phyloP scores from a whole-genome alignment of 2,888 invertebrate species.

The Lissonota sp. region DNA sequence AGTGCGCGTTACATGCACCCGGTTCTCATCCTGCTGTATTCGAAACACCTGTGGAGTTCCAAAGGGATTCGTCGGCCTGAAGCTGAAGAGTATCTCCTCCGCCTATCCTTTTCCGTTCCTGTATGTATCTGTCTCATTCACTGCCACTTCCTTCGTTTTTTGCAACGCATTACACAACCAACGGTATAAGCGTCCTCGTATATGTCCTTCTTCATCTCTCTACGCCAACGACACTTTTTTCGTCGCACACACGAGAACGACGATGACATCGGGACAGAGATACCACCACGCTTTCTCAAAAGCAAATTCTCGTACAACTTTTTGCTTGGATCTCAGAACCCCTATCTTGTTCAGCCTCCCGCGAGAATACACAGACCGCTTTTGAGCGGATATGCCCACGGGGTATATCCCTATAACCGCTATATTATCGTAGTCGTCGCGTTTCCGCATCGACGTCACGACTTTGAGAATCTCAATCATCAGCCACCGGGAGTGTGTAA shows the following conservation, averaged over 20 bases:
- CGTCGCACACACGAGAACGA: conserved; percentile 15
- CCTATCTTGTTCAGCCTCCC: conserved; percentile 28
- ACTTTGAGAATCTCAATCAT: conserved; percentile 14
- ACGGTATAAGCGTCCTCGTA: conserved; percentile 9
- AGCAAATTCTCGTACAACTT: conserved; percentile 20
- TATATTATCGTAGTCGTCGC: background rate
- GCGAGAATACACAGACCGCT: conserved; percentile 1
- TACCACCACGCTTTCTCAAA: background rate
- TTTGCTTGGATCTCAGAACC: conserved; percentile 24
- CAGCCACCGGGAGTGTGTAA: conserved; percentile 8
- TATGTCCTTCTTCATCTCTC: conserved; percentile 12
- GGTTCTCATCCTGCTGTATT: conserved; percentile 62
- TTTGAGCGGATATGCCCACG: conserved; percentile 33
- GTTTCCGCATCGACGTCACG: conserved; percentile 24
- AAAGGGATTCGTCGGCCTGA: conserved; percentile 65
- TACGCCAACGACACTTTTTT: background rate
- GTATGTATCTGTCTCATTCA: conserved; percentile 37
- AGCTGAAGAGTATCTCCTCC: conserved; percentile 48
- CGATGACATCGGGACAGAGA: conserved; percentile 22
- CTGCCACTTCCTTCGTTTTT: conserved; percentile 9
- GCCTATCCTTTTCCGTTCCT: conserved; percentile 22
- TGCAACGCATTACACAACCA: background rate
- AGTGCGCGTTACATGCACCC: conserved; percentile 27
- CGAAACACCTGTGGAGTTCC: conserved; percentile 70
- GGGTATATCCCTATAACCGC: conserved; percentile 7